Evolutionary conservation across 2,113 vertebrate genomes (phyloP), one percentile per base, ranked within the genome.

Genomic region (Cinclus mexicanus): DNA sequence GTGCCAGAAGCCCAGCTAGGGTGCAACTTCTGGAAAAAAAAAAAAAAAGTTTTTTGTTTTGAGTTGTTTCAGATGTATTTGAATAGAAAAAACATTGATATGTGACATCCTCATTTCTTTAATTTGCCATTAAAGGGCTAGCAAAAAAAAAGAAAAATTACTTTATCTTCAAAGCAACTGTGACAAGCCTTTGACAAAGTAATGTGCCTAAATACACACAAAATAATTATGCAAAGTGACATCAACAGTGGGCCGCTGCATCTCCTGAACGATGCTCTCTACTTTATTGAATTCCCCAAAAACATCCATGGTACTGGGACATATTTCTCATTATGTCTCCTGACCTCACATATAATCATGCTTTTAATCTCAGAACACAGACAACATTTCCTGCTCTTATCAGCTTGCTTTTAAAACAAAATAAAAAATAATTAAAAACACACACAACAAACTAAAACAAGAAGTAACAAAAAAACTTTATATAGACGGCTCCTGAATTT

Each of bases 401-500:
- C 12, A 84, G 6, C 2, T 44, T 2, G 1, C 6, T 56, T 65
- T 8, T 4, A 68, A 78, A 3, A 55, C 1, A 69, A 65, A 76
- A 50, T 2, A 42, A 25, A n/a, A 63, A 79, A 12, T 7, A 65
- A 24, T 20, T 19, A 1, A 50, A 21, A 57, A 16, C 6, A 22
- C 2, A 19, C 10, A 8, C 4, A 44, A 2, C 25, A 35, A 65
- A 35, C n/a, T 42, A 11, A 31, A 46, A 26, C 4, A 28, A 19
- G 39, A 26, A 31, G 12, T 5, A 22, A 55, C 14, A n/a, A 31
- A 37, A 28, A 41, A 56, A 1, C 5, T 67, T 52, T 44, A 60
- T 18, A 68, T 0, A 2, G 25, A 49, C 0, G 0, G 10, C 39
- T 50, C 13, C n/a, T 14, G 33, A 65, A 7, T 41, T 65, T 55